Base-by-base conservation (phyloP, 1,140 invertebrate species). In the Gryon sp. region DNA sequence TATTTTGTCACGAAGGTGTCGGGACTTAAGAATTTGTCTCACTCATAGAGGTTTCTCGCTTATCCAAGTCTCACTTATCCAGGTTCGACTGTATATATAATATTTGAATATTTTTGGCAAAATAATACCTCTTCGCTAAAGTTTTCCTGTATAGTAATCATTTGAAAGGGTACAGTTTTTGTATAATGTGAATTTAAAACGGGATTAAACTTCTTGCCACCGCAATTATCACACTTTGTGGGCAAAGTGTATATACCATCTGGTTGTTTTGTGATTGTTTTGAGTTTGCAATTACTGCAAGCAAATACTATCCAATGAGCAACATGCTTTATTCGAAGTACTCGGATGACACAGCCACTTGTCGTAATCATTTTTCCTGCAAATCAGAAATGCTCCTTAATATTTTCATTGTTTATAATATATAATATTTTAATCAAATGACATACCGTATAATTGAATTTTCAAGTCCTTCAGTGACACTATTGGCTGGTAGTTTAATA, bases 321-420 rank as follows among this genome's bases (percentile, higher is more conserved):
- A 18, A 93, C 87, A 11, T 95, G 91, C 69, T 93, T 94, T 2
- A 94, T 90, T 84, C 93, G 93, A 11, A 95, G 92, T 5, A 96
- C 94, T 82, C 95, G 90, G 46, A 96, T 95, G 0, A 98, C 94
- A 62, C 95, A 96, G 0, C 97, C 97, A 83, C 93, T 92, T 1
- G 97, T 90, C 12, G 93, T 92, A 1, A 98, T 91, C 76, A 97
- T 91, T 90, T 96, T 96, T 9, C 94, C 95, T 95, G 74, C 26
- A 72, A 79, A 57, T 50, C 16, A n/a, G 83, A 82, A 6, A 70
- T 3, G n/a, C n/a, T n/a, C 9, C 11, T 12, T 2, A 32, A n/a
- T 32, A 11, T n/a, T 32, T 32, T 32, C 6, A 32, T 15, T 45
- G n/a, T 16, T 8, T 34, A 45, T 34, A 48, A 12, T 19, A n/a